These are phyloP conservation scores for Scaptomyza parva DNA, from an alignment of 2,888 invertebrate species.

Conservation along the genomic window DNA sequence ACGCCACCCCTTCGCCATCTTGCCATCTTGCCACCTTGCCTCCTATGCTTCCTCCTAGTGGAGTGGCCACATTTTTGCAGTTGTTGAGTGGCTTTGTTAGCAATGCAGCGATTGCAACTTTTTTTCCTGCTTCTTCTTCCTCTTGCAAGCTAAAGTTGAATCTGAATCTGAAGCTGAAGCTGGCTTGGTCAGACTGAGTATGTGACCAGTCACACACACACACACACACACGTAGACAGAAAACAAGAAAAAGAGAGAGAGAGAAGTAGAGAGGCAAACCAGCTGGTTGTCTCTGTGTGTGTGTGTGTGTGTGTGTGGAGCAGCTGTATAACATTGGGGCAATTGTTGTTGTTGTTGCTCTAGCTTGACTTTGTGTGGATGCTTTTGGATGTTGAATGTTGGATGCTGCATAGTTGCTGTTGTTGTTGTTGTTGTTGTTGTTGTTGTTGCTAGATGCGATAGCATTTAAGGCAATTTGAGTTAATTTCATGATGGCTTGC, in stretches of 20 bases:
- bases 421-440: neutral
- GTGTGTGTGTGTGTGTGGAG: slow-evolving; percentile 13
- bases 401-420: neutral
- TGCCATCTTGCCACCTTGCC: slow-evolving; percentile 7
- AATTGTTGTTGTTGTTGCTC: slow-evolving; percentile 12
- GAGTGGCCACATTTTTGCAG: slow-evolving; percentile 72
- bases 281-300: slow-evolving; percentile 53
- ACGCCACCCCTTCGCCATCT: too few relatives aligned
- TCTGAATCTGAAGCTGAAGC: slow-evolving; percentile 15
- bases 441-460: slow-evolving; percentile 21
- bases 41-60: slow-evolving; percentile 24
- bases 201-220: slow-evolving; percentile 2
- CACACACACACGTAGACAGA: neutral
- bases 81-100: slow-evolving; percentile 76
- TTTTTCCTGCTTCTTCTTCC: too few relatives aligned
- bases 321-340: slow-evolving; percentile 50
- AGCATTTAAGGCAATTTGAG: slow-evolving; percentile 60
- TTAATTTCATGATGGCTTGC: slow-evolving; percentile 49
- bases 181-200: slow-evolving; percentile 1
- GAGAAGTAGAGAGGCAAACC: slow-evolving; percentile 7
- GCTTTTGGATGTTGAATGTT: neutral
- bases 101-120: slow-evolving; percentile 65
- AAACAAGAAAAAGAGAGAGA: neutral
- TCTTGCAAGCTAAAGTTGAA: slow-evolving; percentile 9
- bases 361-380: slow-evolving; percentile 5